phyloP scores from a whole-genome alignment of 2,797 vertebrate genomes.

The Hafferia zeledoni region DNA sequence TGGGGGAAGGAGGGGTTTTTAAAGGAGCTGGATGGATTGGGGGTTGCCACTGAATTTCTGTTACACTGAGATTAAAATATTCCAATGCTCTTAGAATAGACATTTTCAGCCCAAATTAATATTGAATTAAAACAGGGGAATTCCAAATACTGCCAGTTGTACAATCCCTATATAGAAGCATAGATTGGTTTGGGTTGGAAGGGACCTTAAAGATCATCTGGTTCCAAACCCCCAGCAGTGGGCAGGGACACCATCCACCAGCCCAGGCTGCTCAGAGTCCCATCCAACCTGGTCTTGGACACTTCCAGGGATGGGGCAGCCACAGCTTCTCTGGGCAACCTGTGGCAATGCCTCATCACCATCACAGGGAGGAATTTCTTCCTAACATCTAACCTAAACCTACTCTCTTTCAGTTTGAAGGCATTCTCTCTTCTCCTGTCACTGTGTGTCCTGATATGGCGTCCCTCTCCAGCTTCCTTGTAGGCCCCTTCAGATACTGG shows the following conservation, averaged over 20 bases:
- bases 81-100: neutral
- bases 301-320: neutral
- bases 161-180: neutral
- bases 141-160: neutral
- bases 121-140: neutral
- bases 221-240: neutral
- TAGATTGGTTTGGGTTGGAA: neutral
- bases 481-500: neutral
- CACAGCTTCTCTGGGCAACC: neutral
- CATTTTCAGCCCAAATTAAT: neutral
- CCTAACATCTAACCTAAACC: neutral
- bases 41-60: neutral
- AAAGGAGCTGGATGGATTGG: neutral
- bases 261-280: neutral
- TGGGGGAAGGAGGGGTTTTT: neutral
- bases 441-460: too few relatives aligned
- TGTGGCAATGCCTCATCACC: neutral
- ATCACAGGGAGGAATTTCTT: neutral
- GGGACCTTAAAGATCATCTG: neutral
- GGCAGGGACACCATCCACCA: neutral
- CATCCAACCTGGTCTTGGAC: neutral
- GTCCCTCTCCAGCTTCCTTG: neutral
- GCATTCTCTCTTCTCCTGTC: neutral
- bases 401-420: neutral
- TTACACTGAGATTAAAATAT: neutral